Evolutionary conservation across 2,888 invertebrate genomes (phyloP), one percentile per base, ranked within the genome.

Genomic region (Caenorhabditis uteleia): DNA sequence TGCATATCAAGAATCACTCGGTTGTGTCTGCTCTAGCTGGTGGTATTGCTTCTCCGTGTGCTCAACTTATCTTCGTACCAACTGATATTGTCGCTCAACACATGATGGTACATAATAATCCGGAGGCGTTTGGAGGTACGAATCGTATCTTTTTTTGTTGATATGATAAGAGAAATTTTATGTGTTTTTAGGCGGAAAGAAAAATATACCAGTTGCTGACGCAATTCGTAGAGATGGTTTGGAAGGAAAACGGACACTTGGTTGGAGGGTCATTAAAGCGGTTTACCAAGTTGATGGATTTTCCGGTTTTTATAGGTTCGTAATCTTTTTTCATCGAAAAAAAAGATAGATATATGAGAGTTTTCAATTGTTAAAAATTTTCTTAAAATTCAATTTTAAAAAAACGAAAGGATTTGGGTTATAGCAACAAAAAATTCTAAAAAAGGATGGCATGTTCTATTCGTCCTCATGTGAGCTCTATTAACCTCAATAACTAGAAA

Each of bases 61-160:
- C 80, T 7, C 79, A 80, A 48, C 46, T 76, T 26, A 74, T 78
- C 23, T 80, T 80, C 55, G 80, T 80, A 14, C 81, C 81, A 5
- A 81, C 81, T 2, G 81, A 81, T 43, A 78, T 80, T 43, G 74
- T 80, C 10, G 77, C 78, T n/a, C 78, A 78, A 47, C 76, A 77
- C 58, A 77, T 77, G 77, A 80, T 81, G 79, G 73, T 81, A 20
- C 69, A 72, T 39, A 72, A 69, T 40, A 72, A 72, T 54, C 69
- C 72, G 2, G 72, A 69, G 47, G 69, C 69, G 10, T 72, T 72
- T 40, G 69, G 67, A 55, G 72, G 68, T 70, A 29, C 23, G 7
- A 12, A 1, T 42, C 8, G n/a, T n/a, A n/a, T n/a, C n/a, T n/a
- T n/a, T n/a, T n/a, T n/a, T 16, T 34, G 8, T 12, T 34, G n/a